Evolutionary conservation across 2,113 vertebrate genomes (phyloP).

Genomic region (Trogon melanurus): DNA sequence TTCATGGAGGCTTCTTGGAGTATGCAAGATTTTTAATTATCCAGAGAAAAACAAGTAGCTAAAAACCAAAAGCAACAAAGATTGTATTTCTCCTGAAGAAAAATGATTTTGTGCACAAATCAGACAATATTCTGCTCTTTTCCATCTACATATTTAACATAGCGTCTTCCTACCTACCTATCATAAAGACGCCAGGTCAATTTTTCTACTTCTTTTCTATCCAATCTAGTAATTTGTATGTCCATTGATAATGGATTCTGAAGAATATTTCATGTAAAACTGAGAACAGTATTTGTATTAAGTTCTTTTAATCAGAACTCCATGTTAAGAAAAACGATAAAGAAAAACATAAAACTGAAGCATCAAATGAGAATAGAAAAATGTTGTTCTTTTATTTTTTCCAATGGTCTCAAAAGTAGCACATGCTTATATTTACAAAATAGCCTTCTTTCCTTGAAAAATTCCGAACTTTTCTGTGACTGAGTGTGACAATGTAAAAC

Average conservation of each 20-base stretch:
- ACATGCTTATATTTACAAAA: not conserved
- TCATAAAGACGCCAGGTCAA: not conserved
- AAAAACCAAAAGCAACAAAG: not conserved
- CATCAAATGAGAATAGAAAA: not conserved
- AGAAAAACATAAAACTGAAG: not conserved
- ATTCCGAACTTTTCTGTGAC: not conserved
- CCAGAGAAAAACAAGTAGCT: not conserved
- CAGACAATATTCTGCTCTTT: not conserved
- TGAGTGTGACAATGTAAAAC: not conserved
- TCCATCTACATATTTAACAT: not conserved
- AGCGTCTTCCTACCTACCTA: not conserved
- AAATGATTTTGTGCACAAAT: not conserved
- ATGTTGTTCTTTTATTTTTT: not conserved
- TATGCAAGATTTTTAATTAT: not conserved
- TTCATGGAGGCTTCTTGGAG: not conserved
- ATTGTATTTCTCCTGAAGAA: not conserved
- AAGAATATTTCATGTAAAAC: not conserved
- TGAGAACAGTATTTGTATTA: not conserved
- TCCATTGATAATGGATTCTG: not conserved
- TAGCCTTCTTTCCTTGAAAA: not conserved
- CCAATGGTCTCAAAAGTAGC: not conserved
- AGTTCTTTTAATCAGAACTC: not conserved
- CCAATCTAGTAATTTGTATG: not conserved
- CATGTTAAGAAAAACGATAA: not conserved
- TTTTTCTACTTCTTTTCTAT: not conserved